These are phyloP conservation scores for Lottia gigantea DNA, from an alignment of 2,888 invertebrate genomes.

Conservation along the genomic window DNA sequence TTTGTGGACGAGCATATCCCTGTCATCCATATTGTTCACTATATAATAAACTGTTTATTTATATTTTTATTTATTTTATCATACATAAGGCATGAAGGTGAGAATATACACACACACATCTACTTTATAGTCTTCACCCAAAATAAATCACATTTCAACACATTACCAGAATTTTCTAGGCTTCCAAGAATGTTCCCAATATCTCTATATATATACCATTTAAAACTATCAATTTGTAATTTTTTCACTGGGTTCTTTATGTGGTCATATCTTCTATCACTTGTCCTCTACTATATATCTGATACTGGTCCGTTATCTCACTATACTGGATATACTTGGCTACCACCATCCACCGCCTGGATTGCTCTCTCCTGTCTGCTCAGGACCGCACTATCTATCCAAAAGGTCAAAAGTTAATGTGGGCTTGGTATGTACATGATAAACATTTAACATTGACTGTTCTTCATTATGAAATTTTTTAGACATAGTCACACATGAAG, in stretches of 20 bases:
- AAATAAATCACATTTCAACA: background rate
- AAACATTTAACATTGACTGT: too few species aligned
- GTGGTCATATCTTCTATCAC: too few species aligned
- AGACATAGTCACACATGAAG: too few species aligned
- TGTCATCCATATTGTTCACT: background rate
- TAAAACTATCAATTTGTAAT: too few species aligned
- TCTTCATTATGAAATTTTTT: too few species aligned
- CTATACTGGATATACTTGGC: background rate
- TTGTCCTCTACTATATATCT: too few species aligned
- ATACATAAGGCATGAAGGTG: slow-evolving; percentile 11
- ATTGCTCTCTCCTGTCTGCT: slow-evolving; percentile 32
- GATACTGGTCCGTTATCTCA: too few species aligned
- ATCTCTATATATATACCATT: too few species aligned
- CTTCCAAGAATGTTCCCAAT: too few species aligned
- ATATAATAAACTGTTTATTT: background rate
- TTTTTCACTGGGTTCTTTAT: too few species aligned
- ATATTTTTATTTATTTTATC: background rate
- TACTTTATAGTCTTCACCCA: slow-evolving; percentile 1
- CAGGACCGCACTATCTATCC: slow-evolving; percentile 20
- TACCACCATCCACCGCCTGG: slow-evolving; percentile 40
- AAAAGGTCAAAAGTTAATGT: slow-evolving; percentile 7
- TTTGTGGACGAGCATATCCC: background rate
- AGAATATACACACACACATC: slow-evolving; percentile 4
- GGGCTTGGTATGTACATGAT: background rate
- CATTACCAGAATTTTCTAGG: too few species aligned